Base-by-base conservation (phyloP, 2,797 vertebrate species). In the Thaleichthys pacificus region DNA sequence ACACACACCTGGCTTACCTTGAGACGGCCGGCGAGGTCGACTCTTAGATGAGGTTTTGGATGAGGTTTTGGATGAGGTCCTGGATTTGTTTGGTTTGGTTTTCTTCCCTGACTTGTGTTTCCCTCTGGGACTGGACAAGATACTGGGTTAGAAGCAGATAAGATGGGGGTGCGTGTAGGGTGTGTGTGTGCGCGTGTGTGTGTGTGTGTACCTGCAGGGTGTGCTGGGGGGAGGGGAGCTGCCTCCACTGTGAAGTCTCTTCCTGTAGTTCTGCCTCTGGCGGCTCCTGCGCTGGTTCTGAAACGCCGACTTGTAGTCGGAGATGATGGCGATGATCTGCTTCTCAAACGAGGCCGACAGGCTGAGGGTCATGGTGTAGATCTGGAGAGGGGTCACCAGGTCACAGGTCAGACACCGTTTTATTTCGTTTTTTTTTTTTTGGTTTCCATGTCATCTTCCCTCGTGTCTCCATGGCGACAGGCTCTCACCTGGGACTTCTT, bases 331-430 rank as follows among this genome's bases (percentile, higher is more conserved):
- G 85, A 98, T 96, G 84, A 99, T 97, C 80, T 93, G 94, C 67
- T 93, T 95, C 91, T 99, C 98, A 86, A 98, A 99, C 89, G 95
- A 96, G 77, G 96, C 97, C 1, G 97, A 99, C 75, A 99, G 87
- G 84, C 95, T 95, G 85, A 99, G 94, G 3, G 97, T 98, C 97
- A 99, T 98, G 82, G 93, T 96, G 85, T 96, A 99, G 84, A 99
- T 97, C 98, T 99, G 83, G 42, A 2, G 38, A 42, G 38, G 42
- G 42, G 42, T 47, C 38, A 12, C 8, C 11, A 42, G 38, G 38
- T 42, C 42, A 47, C 42, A 47, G 42, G 42, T 47, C 42, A 47
- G 8, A 47, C 38, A 42, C 38, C 2, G 11, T 8, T 42, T 42
- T 1, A 42, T 42, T 42, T 42, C 0, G 7, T 7, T 4, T 42